Evolutionary conservation across 2,797 vertebrate species (phyloP).

Genomic region (Pangasius krempfi): DNA sequence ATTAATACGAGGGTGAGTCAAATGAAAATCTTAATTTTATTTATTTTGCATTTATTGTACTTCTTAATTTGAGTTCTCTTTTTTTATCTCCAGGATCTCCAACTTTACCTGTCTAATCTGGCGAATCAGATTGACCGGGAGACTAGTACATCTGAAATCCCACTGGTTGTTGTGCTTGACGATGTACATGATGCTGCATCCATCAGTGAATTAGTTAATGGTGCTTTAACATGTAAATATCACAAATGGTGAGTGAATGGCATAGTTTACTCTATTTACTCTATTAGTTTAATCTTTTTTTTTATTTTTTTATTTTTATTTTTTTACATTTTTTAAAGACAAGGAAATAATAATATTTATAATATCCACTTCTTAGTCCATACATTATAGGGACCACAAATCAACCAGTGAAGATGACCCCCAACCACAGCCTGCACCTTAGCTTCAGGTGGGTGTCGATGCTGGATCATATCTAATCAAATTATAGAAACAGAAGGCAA

Average conservation of each 20-base stretch:
- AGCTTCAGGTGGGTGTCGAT: constrained; percentile 88
- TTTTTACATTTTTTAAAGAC: background rate
- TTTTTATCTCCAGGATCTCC: constrained; percentile 83
- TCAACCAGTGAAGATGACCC: constrained; percentile 96
- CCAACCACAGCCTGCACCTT: constrained; percentile 94
- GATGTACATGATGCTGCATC: constrained; percentile 89
- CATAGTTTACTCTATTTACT: background rate
- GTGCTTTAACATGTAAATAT: constrained; percentile 98
- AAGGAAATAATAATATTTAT: background rate
- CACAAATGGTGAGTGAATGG: constrained; percentile 90
- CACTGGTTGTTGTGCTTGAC: constrained; percentile 91
- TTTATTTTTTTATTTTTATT: background rate
- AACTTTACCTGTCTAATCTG: constrained; percentile 94
- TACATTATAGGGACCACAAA: constrained; percentile 98
- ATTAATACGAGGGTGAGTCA: background rate
- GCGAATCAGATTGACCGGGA: constrained; percentile 97
- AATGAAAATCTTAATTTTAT: background rate
- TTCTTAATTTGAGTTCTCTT: background rate
- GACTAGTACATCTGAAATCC: constrained; percentile 83
- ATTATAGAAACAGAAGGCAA: background rate
- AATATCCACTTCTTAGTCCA: constrained; percentile 74
- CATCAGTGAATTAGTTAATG: constrained; percentile 95
- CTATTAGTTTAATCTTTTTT: too few species aligned
- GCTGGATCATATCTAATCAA: background rate
- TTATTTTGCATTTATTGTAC: background rate